Evolutionary conservation across 2,113 vertebrate genomes (phyloP).

Genomic region (Rhinopomastus cyanomelas): DNA sequence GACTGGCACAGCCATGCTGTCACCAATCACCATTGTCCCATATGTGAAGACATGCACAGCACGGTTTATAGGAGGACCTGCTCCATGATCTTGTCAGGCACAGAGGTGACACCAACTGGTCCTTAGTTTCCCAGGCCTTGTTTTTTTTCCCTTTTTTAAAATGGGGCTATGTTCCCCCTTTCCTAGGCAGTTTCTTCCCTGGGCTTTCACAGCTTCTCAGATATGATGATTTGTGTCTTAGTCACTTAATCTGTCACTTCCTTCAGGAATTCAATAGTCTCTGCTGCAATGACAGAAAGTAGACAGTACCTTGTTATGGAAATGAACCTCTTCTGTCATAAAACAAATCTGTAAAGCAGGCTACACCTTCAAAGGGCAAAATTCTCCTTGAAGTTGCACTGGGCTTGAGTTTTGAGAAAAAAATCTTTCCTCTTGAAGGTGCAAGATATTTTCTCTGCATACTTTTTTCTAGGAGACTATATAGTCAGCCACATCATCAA

Average conservation of each 20-base stretch:
- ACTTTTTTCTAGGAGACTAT: neutral
- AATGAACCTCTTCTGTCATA: neutral
- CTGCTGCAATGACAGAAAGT: neutral
- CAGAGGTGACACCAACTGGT: too few relatives aligned
- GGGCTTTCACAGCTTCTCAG: neutral
- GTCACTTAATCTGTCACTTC: neutral
- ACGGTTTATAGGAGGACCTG: too few relatives aligned
- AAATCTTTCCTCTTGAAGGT: neutral
- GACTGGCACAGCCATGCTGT: neutral
- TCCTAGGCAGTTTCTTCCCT: too few relatives aligned
- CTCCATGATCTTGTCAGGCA: too few relatives aligned
- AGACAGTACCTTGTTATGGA: neutral
- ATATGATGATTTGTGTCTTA: neutral
- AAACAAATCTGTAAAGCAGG: neutral
- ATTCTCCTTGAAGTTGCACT: neutral
- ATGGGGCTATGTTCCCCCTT: too few relatives aligned
- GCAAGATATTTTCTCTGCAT: neutral
- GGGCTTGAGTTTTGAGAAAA: neutral
- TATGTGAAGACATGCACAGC: too few relatives aligned
- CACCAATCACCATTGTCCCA: too few relatives aligned
- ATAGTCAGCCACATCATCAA: neutral
- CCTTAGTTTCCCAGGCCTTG: too few relatives aligned
- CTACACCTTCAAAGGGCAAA: neutral
- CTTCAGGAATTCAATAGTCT: neutral
- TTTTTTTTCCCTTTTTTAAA: too few relatives aligned